Percentiles rank a stretch among this genome's conserved stretches.
Evolutionary conservation across 1,140 invertebrate species (phyloP).

Genomic region (Onthophagus taurus): DNA sequence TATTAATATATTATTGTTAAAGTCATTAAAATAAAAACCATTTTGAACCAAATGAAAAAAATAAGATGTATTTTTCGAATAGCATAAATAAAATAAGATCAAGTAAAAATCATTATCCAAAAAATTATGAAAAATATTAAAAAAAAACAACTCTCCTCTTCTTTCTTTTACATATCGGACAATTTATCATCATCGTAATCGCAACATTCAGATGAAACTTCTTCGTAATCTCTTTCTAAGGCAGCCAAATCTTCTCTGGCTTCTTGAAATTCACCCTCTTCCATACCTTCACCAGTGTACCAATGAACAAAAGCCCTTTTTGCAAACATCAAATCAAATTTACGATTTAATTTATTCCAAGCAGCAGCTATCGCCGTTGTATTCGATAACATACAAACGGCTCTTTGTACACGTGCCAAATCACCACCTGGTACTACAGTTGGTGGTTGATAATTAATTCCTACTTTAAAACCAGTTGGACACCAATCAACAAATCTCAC

Average conservation of each 20-base stretch:
- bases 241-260: constrained; percentile 75
- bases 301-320: constrained; percentile 65
- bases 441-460: constrained; percentile 59
- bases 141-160: no score
- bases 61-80: no score
- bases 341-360: constrained; percentile 60
- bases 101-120: no score
- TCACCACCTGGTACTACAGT: constrained; percentile 60
- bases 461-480: constrained; percentile 59
- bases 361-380: constrained; percentile 57
- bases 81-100: no score
- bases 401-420: constrained; percentile 48
- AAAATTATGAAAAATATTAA: no score
- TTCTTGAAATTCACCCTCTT: constrained; percentile 71
- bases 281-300: constrained; percentile 68
- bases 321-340: constrained; percentile 73
- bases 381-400: constrained; percentile 55
- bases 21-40: no score
- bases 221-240: constrained; percentile 61
- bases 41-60: no score
- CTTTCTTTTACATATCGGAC: constrained; percentile 14
- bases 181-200: constrained; percentile 12
- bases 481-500: constrained; percentile 61
- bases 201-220: constrained; percentile 35
- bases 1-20: no score